Conservation (phyloP, 2,888 invertebrate genomes). For the Eumerus sabulonum region DNA sequence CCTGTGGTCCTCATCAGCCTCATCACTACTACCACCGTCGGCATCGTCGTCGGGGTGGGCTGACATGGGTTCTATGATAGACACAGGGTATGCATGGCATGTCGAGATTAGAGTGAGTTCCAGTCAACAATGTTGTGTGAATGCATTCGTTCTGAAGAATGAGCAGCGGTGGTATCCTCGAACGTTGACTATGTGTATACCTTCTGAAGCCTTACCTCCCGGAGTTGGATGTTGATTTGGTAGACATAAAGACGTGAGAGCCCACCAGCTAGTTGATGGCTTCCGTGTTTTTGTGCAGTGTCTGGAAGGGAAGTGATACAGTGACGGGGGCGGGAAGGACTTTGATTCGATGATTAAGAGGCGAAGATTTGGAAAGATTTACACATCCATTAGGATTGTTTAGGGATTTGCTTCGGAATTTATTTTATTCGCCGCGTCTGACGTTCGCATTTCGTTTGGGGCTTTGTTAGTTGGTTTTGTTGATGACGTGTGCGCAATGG, state of each 20-base stretch:
- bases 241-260: slow-evolving; percentile 21
- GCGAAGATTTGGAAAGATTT: slow-evolving; percentile 56
- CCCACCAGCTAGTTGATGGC: slow-evolving; percentile 10
- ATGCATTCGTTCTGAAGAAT: slow-evolving; percentile 54
- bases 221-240: slow-evolving; percentile 29
- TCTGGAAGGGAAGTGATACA: neutral
- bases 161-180: slow-evolving; percentile 32
- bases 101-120: slow-evolving; percentile 47
- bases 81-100: slow-evolving; percentile 56
- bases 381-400: slow-evolving; percentile 64
- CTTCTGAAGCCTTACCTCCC: slow-evolving; percentile 2
- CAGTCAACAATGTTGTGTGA: slow-evolving; percentile 1
- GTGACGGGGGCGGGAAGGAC: neutral
- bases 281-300: slow-evolving; percentile 35
- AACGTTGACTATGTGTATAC: slow-evolving; percentile 31
- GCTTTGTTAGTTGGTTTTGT: slow-evolving; percentile 14
- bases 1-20: slow-evolving; percentile 12
- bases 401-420: slow-evolving; percentile 56
- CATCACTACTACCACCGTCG: slow-evolving; percentile 12
- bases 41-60: slow-evolving; percentile 23
- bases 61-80: slow-evolving; percentile 43
- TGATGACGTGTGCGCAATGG: slow-evolving; percentile 42
- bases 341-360: slow-evolving; percentile 65
- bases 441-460: neutral
- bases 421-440: slow-evolving; percentile 23